Conservation (phyloP, 2,113 vertebrate species). For the Sturnus vulgaris region DNA sequence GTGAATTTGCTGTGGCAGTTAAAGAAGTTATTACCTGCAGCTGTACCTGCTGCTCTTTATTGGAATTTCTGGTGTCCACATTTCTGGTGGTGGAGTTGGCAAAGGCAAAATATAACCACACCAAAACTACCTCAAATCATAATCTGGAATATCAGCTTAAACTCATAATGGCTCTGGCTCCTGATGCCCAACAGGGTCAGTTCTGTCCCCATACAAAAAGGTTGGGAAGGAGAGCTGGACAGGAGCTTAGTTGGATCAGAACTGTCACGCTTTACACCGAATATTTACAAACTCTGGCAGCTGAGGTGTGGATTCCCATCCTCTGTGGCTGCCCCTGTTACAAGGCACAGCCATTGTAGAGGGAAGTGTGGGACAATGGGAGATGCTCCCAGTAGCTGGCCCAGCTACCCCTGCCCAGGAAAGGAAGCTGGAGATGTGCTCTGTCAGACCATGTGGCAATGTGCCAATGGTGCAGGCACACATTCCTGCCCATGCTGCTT, state of each 20-base stretch:
- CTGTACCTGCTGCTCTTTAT: neutral
- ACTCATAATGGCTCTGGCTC: neutral
- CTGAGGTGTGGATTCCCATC: neutral
- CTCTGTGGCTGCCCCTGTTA: neutral
- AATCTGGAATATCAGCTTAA: neutral
- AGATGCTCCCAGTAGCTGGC: neutral
- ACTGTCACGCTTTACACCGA: neutral
- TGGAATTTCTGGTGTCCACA: neutral
- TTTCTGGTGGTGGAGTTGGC: neutral
- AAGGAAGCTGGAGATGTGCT: neutral
- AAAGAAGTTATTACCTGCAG: neutral
- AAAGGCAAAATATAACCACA: neutral
- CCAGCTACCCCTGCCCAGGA: neutral
- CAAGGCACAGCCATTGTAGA: fast-evolving
- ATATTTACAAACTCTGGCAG: neutral
- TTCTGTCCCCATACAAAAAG: neutral
- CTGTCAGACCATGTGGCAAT: neutral
- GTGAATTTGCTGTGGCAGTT: neutral
- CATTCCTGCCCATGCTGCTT: neutral
- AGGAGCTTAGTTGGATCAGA: neutral
- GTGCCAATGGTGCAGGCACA: neutral
- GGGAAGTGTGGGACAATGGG: neutral
- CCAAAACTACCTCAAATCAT: neutral
- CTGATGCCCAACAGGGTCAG: neutral
- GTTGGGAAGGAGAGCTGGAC: neutral